Percentiles rank a stretch among this genome's conserved stretches.
Conservation (phyloP, 2,888 invertebrate species). For the Tyria jacobaeae region DNA sequence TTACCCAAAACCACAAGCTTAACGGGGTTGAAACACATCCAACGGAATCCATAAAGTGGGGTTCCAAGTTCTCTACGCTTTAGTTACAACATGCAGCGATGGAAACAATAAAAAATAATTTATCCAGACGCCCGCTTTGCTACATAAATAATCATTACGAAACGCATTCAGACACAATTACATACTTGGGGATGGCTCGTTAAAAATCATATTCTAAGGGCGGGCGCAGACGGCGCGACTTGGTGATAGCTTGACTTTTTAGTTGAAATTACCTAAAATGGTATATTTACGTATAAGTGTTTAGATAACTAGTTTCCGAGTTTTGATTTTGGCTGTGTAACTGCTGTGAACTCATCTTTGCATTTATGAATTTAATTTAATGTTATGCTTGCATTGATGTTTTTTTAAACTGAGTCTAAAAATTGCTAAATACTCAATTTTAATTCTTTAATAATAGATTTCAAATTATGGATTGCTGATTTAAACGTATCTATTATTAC, state of each 20-base stretch:
- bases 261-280: conserved; percentile 1
- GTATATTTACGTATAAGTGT: neutral
- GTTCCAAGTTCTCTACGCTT: conserved; percentile 25
- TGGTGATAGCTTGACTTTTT: conserved; percentile 17
- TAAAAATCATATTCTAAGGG: conserved; percentile 73
- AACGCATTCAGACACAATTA: conserved; percentile 76
- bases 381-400: no score
- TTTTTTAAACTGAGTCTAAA: no score
- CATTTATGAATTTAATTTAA: no score
- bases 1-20: conserved; percentile 21
- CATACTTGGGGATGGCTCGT: conserved; percentile 75
- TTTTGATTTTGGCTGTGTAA: no score
- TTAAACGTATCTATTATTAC: neutral
- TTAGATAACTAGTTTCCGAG: no score
- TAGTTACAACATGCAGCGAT: conserved; percentile 51
- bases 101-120: conserved; percentile 78
- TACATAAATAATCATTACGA: conserved; percentile 78
- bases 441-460: no score
- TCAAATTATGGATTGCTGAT: no score
- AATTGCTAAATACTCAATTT: no score
- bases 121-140: conserved; percentile 58
- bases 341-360: no score
- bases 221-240: conserved; percentile 46
- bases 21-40: conserved; percentile 22
- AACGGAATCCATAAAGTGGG: conserved; percentile 22